phyloP scores from a whole-genome alignment of 2,113 vertebrate genomes.

The Silurus glanis region DNA sequence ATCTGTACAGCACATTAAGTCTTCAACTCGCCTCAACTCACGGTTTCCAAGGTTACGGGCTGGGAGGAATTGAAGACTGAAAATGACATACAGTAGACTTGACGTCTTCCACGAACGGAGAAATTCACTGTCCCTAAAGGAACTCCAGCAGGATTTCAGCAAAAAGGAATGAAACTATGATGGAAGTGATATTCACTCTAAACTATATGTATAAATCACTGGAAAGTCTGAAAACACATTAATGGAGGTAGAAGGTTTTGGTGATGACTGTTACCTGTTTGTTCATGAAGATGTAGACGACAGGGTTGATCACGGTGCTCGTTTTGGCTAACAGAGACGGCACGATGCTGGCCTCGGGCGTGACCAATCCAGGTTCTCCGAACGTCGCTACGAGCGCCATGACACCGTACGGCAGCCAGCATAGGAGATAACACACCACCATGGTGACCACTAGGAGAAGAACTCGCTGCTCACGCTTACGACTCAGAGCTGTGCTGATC shows the following conservation, averaged over 20 bases:
- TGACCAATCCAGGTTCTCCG: constrained; percentile 63
- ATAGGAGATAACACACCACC: constrained; percentile 72
- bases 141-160: background rate
- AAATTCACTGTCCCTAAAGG: background rate
- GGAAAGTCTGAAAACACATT: background rate
- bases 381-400: constrained; percentile 66
- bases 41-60: constrained; percentile 79
- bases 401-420: constrained; percentile 69
- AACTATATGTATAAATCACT: too few relatives aligned
- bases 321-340: constrained; percentile 71
- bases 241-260: background rate
- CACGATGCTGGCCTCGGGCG: constrained; percentile 64
- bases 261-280: constrained; percentile 65
- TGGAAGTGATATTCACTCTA: background rate
- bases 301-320: constrained; percentile 69
- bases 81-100: constrained; percentile 78
- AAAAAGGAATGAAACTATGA: background rate
- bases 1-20: constrained; percentile 85
- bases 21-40: constrained; percentile 84
- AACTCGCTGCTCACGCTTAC: constrained; percentile 58
- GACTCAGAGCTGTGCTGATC: constrained; percentile 39
- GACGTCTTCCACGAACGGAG: background rate
- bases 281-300: constrained; percentile 73
- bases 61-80: constrained; percentile 85
- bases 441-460: constrained; percentile 67